phyloP scores from a whole-genome alignment of 2,797 vertebrate genomes.

The Streptopelia turtur region DNA sequence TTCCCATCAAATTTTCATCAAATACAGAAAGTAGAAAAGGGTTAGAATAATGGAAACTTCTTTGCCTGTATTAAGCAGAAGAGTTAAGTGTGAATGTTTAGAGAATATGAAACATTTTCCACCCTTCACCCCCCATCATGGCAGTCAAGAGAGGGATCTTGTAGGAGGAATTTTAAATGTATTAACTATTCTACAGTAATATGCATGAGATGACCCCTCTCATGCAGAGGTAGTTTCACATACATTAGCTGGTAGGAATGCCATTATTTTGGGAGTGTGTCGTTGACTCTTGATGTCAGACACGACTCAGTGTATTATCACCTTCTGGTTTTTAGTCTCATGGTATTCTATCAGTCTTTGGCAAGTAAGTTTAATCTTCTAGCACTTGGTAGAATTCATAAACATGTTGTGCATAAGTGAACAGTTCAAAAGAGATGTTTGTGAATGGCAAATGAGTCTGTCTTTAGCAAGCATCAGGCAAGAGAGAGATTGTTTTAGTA shows the following conservation, averaged over 20 bases:
- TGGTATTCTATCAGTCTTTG: background rate
- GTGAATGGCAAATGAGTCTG: background rate
- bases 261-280: background rate
- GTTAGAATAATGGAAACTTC: background rate
- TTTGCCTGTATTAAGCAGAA: background rate
- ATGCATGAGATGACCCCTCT: background rate
- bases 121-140: accelerated
- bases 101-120: background rate
- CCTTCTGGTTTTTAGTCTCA: background rate
- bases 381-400: background rate
- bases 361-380: background rate
- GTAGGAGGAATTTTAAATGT: background rate
- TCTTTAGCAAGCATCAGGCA: background rate
- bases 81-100: background rate
- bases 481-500: background rate
- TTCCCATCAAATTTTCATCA: background rate
- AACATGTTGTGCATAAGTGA: background rate
- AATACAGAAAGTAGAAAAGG: background rate
- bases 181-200: background rate
- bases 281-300: background rate
- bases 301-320: background rate
- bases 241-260: background rate
- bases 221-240: background rate
- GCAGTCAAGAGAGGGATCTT: background rate
- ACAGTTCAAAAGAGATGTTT: background rate